Base-by-base conservation (phyloP, 2,113 vertebrate species). In the Macroglossus sobrinus region DNA sequence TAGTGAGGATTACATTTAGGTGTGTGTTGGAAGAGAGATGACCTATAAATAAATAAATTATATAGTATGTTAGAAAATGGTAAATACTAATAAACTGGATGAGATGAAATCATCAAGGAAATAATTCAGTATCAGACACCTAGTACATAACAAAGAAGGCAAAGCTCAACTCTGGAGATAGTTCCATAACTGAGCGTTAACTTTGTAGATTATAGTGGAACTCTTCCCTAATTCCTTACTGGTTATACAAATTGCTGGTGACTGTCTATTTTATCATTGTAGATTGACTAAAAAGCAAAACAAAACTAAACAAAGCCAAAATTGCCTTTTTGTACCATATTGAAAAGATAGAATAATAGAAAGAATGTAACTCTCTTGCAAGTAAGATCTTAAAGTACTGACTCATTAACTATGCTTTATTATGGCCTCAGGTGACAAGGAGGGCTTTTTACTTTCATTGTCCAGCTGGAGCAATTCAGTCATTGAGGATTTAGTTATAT, bases 391-490 rank as follows among this genome's bases (percentile, higher is more conserved):
- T 63, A 59, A 57, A 78, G 11, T 55, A 89, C 5, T 38, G 16
- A 66, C 24, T 64, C 11, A 61, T 59, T 89, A 45, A 76, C 9
- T 71, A 40, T 28, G 7, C 40, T 84, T 81, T 68, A 7, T 66
- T 80, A 68, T 55, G 79, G 26, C 18, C 69, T 64, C 40, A 50
- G 61, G 38, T 63, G 28, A 75, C 45, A 50, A 64, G 4, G 43
- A 88, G 30, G 6, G 30, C 26, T 80, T 95, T 95, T 76, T 26
- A 85, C 59, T 95, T 94, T 92, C 38, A 81, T 92, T 97, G 97
- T 91, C 38, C 72, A 94, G 16, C 28, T 92, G 22, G 7, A 74
- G 1, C 63, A 81, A 79, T 64, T 94, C 38, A 91, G 14, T 55
- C 53, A 59, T 21, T 89, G 33, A 78, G 15, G 3, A 7, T 43